Base-by-base conservation (phyloP, 2,888 invertebrate species). In the Lasioglossum villosulum region DNA sequence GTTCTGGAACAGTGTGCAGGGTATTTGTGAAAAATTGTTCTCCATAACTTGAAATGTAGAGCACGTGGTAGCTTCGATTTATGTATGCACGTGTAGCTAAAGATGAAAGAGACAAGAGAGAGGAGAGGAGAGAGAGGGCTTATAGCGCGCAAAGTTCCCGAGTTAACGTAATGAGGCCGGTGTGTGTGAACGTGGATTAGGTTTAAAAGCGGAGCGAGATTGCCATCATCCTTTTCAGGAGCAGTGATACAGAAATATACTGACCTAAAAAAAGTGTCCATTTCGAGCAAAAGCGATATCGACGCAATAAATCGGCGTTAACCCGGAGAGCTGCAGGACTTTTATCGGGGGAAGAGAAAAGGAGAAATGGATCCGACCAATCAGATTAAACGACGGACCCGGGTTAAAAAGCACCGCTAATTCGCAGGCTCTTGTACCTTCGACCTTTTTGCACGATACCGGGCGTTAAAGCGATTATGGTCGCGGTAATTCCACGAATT, bases 331-430 rank as follows among this genome's bases (percentile, higher is more conserved):
- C 30, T 23, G 37, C n/a, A 52, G 12, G 59, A 73, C 75, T 79
- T 82, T 85, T 86, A 76, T 82, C 82, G 74, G 5, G 73, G 66
- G 66, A 42, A 37, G 27, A 77, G 82, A 63, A 86, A 88, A 81
- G 86, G 86, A 90, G 84, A 85, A 90, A 90, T 81, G 79, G 82
- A 75, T 79, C 56, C 77, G 48, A 82, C 80, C 91, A 89, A 91
- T 91, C 76, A 83, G 89, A 91, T 91, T 91, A 91, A 89, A 88
- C 82, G 83, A 27, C 77, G 78, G 80, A 42, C 45, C 79, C 68
- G 82, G 75, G 84, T 91, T 91, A 91, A 90, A 89, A 89, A 92
- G 90, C 92, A 82, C 87, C 89, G 90, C 90, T 92, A 93, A 93
- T 93, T 93, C 92, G 78, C 75, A 90, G 79, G 78, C 90, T 86